Base-by-base conservation (phyloP, 2,797 vertebrate genomes). In the Chromobotia macracanthus region DNA sequence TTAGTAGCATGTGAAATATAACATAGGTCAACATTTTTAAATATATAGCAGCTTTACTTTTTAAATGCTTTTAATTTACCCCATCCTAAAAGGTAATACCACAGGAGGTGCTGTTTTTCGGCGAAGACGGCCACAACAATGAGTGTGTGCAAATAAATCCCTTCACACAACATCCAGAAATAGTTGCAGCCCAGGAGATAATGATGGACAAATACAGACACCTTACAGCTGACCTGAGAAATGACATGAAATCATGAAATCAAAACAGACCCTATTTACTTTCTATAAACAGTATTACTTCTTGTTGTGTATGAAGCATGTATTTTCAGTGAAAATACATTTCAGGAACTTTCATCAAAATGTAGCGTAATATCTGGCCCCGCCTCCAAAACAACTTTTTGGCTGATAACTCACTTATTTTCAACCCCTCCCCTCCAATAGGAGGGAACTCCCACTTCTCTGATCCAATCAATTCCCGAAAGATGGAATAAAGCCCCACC, bases 121-220 rank as follows among this genome's bases (percentile, higher is more conserved):
- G 96, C 95, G 85, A 99, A 99, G 75, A 99, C 98, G 0, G 98
- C 98, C 88, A 99, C 97, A 1, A 99, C 97, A 0, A 99, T 99
- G 63, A 99, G 95, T 0, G 98, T 99, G 83, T 99, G 98, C 66
- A 99, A 92, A 86, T 99, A 99, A 87, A 99, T 97, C 60, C 98
- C 98, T 88, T 99, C 98, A 50, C 98, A 99, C 0, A 99, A 93
- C 97, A 99, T 99, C 98, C 98, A 99, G 85, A 99, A 99, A 89
- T 99, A 99, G 90, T 97, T 99, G 80, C 97, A 99, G 79, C 96
- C 95, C 89, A 98, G 89, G 63, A 98, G 90, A 77, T 99, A 99
- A 56, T 95, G 90, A 50, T 98, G 97, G 81, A 98, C 90, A 80
- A 99, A 97, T 74, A 94, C 93, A 0, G 90, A 92, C 53, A 99